phyloP scores from a whole-genome alignment of 92 coral and sea anemone genomes.

The Epizoanthus ramosus region DNA sequence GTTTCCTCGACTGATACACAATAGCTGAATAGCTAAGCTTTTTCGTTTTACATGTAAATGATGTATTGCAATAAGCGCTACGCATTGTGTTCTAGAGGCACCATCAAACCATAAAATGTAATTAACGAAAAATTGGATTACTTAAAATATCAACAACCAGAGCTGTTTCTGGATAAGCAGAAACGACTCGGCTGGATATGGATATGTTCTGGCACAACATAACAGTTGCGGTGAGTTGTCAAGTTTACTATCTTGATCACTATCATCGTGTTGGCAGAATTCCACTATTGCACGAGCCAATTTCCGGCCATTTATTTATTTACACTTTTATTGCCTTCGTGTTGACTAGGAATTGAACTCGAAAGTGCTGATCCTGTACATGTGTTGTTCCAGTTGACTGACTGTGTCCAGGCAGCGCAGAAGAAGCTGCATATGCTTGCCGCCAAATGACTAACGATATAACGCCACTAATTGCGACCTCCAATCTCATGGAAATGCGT shows the following conservation, averaged over 20 bases:
- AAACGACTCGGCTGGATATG: not conserved
- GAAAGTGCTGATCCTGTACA: not conserved
- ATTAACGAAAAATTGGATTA: conserved; percentile 7
- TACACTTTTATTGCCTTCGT: not conserved
- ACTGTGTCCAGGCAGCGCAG: not conserved
- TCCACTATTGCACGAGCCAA: conserved; percentile 23
- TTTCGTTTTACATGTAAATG: too few relatives aligned
- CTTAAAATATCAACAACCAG: not conserved
- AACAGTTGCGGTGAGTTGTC: not conserved
- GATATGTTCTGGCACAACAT: conserved; percentile 11
- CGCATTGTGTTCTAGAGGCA: not conserved
- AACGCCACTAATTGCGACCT: not conserved
- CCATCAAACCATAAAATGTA: not conserved
- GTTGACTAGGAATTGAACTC: conserved; percentile 8
- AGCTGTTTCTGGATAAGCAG: not conserved
- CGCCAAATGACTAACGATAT: not conserved
- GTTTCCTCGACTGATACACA: too few relatives aligned
- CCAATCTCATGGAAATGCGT: not conserved
- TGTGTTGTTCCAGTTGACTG: not conserved
- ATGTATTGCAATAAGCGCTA: too few relatives aligned
- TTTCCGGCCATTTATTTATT: conserved; percentile 31
- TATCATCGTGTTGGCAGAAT: conserved; percentile 2
- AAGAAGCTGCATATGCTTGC: not conserved
- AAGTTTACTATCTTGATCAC: too few relatives aligned
- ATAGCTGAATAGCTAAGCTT: too few relatives aligned